A percentile compares a stretch with the other conserved stretches of the same genome.
Evolutionary conservation across 2,797 vertebrate genomes (phyloP).

Genomic region (Balearica regulorum): DNA sequence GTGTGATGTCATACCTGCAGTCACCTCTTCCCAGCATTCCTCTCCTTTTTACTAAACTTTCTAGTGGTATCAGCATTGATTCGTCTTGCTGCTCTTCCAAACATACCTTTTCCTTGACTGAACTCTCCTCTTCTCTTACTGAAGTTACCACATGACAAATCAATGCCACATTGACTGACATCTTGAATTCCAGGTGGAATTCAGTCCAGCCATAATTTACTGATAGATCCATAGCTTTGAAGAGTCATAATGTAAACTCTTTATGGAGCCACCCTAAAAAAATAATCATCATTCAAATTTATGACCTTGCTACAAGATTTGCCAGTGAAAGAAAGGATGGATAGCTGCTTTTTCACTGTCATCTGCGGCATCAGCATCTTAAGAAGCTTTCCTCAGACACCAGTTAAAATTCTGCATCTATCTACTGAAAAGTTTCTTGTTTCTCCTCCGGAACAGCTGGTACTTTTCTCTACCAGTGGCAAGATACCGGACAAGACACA

Average conservation of each 20-base stretch:
- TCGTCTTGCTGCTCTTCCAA: neutral
- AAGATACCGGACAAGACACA: neutral
- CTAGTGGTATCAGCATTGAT: neutral
- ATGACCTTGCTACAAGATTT: neutral
- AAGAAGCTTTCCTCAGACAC: neutral
- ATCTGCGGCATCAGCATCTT: neutral
- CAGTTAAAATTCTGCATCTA: neutral
- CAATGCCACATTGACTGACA: neutral
- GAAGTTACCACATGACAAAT: neutral
- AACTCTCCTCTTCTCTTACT: neutral
- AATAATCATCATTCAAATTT: neutral
- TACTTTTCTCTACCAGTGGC: neutral
- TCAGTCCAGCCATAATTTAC: neutral
- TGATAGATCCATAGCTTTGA: neutral
- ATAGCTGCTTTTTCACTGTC: neutral
- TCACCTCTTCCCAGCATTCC: neutral
- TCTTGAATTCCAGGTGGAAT: neutral
- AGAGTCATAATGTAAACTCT: neutral
- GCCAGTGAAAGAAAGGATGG: neutral
- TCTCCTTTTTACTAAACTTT: neutral
- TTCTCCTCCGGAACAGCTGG: neutral
- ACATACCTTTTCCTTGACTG: neutral
- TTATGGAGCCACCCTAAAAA: neutral
- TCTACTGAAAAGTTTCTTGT: neutral
- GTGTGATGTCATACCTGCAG: neutral